Base-by-base conservation (phyloP, 1,140 invertebrate species). In the Ladona fulva region DNA sequence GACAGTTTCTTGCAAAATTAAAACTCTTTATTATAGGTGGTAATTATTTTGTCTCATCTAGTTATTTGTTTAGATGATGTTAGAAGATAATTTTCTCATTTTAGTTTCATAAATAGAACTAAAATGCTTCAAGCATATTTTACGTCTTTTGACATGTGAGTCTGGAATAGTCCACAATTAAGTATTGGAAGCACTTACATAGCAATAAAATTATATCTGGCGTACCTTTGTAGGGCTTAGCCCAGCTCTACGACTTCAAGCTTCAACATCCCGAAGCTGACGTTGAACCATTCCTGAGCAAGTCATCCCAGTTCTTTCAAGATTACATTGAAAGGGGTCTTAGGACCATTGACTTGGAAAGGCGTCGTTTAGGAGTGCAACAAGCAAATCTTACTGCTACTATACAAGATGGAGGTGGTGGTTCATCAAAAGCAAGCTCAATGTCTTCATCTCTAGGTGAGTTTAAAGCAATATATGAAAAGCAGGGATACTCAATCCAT, bases 291-390 rank as follows among this genome's bases (percentile, higher is more conserved):
- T 97, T 95, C 84, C 88, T 98, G 81, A 90, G 92, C 80, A 95
- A 94, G 81, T 93, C 94, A 0, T 96, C 95, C 74, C 92, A 93
- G 82, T 95, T 93, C 84, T 97, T 98, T 86, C 94, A 96, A 85
- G 93, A 95, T 81, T 98, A 95, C 83, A 95, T 98, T 81, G 92
- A 95, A 82, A 89, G 93, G 78, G 94, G 95, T 6, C 86, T 98
- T 52, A 90, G 91, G 77, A 91, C 93, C 78, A 95, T 97, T 59
- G 94, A 93, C 78, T 79, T 81, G 66, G 87, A 89, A 78, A 82
- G 84, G 74, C 80, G 81, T 22, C 76, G 66, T 22, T 42, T 76
- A 29, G 52, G 44, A 11, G 42, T 25, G 22, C 19, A 25, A 77
- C 12, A 74, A 66, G 11, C n/a, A 22, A 66, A 76, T 29, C 10